Conservation (phyloP, 2,888 invertebrate genomes). For the Ophion ventricosus region DNA sequence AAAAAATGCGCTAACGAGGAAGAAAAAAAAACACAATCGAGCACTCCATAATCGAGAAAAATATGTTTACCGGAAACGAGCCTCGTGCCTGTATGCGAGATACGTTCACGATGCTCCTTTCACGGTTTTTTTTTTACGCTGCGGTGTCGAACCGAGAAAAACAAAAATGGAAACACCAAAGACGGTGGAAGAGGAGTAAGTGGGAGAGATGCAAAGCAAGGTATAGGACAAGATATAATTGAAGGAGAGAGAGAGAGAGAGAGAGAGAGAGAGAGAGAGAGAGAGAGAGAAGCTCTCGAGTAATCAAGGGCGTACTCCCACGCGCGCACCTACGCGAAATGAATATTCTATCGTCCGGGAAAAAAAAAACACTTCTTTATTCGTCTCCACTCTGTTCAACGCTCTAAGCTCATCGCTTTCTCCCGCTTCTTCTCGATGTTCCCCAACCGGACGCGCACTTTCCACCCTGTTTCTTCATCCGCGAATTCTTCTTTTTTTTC, state of each 20-base stretch:
- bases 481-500: constrained; percentile 20
- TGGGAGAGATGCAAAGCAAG: background rate
- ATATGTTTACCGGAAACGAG: constrained; percentile 6
- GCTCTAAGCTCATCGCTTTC: constrained; percentile 40
- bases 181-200: background rate
- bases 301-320: constrained; percentile 62
- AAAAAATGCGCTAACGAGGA: constrained; percentile 19
- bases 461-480: constrained; percentile 39
- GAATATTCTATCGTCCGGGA: constrained; percentile 64
- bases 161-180: background rate
- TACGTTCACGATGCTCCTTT: background rate
- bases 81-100: background rate
- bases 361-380: constrained; percentile 62
- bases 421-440: constrained; percentile 20
- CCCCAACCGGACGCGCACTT: constrained; percentile 6
- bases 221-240: constrained; percentile 33
- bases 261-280: too few relatives aligned
- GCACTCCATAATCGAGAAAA: constrained; percentile 1
- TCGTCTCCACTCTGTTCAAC: constrained; percentile 33
- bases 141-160: background rate
- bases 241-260: too few relatives aligned
- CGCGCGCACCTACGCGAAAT: constrained; percentile 59
- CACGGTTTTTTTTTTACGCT: background rate
- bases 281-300: constrained; percentile 57
- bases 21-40: constrained; percentile 26